Evolutionary conservation across 2,797 vertebrate species (phyloP), one percentile per base, ranked within the genome.

Genomic region (Nasua narica): DNA sequence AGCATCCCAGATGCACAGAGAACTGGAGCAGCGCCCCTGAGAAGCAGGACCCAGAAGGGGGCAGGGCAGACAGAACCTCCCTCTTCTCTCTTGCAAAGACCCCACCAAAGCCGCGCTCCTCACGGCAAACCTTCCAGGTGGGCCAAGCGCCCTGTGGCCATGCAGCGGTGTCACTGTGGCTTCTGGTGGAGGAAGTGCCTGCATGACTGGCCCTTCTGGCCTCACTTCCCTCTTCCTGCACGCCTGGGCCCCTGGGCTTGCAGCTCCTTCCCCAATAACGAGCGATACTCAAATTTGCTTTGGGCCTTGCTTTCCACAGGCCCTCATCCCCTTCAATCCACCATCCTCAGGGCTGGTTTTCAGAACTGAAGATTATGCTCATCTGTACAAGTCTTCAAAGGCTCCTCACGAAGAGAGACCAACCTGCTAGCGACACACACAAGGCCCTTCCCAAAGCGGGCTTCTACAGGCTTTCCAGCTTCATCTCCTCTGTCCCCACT

Each of bases 131-230:
- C 54, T 60, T 21, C 62, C 16, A 10, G 74, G 32, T 2, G 15
- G 16, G 40, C 62, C 12, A 43, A 19, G 25, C 1, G 8, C 35
- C 54, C 21, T 4, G 4, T n/a, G 13, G 35, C 40, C 40, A 0
- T 0, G 3, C 50, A 25, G 14, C 19, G 18, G 7, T 6, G 29
- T 60, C 27, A 29, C 5, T 5, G 13, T 25, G 50, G 35, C 9
- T 77, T n/a, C 46, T 1, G 7, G 37, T 1, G 37, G 35, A 10
- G 85, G 32, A 9, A 29, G 43, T 21, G 6, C 8, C 2, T 5
- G 69, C 1, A 4, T 0, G 19, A 35, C 35, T 15, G 46, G 23
- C 25, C 0, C 3, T 32, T 37, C 35, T 21, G 27, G 52, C 40
- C 50, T 70, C 14, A 4, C 35, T n/a, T 25, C 29, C 52, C 32